Base-by-base conservation (phyloP, 2,797 vertebrate species). In the Kryptolebias ocellatus region DNA sequence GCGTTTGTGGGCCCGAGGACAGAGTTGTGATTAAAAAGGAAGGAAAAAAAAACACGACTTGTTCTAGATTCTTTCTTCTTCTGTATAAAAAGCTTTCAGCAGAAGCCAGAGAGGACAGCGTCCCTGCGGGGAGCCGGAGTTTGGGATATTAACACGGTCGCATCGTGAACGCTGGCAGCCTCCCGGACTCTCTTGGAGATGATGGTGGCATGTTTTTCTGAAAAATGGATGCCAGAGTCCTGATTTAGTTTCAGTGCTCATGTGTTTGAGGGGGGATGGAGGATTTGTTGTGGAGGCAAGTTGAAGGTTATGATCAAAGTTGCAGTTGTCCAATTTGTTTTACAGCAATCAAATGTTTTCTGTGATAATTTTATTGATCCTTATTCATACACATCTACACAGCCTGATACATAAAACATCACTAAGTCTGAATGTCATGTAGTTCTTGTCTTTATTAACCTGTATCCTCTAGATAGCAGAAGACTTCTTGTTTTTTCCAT, bases 21-120 rank as follows among this genome's bases (percentile, higher is more conserved):
- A 70, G 51, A 74, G 60, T 56, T 67, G 71, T 79, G 78, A 81
- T 87, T 86, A 78, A 82, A 74, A 74, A 52, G 16, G 24, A 58
- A 44, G 15, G 24, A 58, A 44, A 12, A 50, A 58, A 66, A 80
- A 60, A 45, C 53, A 45, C 50, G 70, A 70, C 67, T 69, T 70
- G 58, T 71, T 80, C 51, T 54, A 58, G 54, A 76, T 73, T 69
- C 55, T 70, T 79, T 72, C 55, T 73, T 79, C 44, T 74, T 29
- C 49, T 84, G 18, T 67, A 74, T 80, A 81, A 88, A 80, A 59
- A 77, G 52, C 45, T 60, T 53, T 31, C 58, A 58, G 50, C 8
- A 53, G 0, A 16, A 79, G 70, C 18, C 8, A 2, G 24, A 61
- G 57, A 72, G 51, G 70, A 70, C 0, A 1, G 53, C 47, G 24